These are phyloP conservation scores for Cebidichthys violaceus DNA, from an alignment of 2,113 vertebrate genomes.

Conservation along the genomic window DNA sequence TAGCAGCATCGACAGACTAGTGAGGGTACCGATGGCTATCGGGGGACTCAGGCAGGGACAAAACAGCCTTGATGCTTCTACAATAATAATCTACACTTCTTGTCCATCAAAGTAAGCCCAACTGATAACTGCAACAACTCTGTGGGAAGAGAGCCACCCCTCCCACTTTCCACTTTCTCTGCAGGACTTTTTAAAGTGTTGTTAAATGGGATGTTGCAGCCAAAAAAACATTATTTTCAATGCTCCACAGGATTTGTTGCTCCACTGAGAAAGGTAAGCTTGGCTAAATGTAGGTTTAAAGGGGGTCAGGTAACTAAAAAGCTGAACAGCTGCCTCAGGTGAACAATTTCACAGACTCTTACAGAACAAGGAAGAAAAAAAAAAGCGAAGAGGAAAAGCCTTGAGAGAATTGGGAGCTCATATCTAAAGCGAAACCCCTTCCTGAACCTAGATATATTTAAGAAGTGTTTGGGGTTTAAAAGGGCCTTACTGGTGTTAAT, in stretches of 20 bases:
- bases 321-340: constrained; percentile 51
- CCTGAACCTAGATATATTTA: constrained; percentile 34
- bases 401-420: constrained; percentile 45
- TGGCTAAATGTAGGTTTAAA: constrained; percentile 54
- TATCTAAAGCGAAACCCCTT: constrained; percentile 40
- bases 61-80: constrained; percentile 43
- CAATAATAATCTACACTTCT: constrained; percentile 41
- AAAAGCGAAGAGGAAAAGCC: not conserved
- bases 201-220: constrained; percentile 37
- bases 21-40: constrained; percentile 43
- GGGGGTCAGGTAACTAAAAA: constrained; percentile 52
- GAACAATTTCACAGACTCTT: constrained; percentile 28
- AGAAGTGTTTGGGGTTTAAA: constrained; percentile 42
- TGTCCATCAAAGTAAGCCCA: constrained; percentile 32
- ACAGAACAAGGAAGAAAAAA: not conserved
- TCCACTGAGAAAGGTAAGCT: constrained; percentile 49
- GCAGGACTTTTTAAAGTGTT: constrained; percentile 33
- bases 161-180: constrained; percentile 30
- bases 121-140: constrained; percentile 37
- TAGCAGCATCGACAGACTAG: constrained; percentile 29
- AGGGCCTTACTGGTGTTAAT: constrained; percentile 58
- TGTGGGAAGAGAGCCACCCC: not conserved
- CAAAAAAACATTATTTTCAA: constrained; percentile 33
- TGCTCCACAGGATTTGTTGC: constrained; percentile 48
- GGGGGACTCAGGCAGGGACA: constrained; percentile 16